A percentile compares a stretch with the other conserved stretches of the same genome.
phyloP scores from a whole-genome alignment of 2,113 vertebrate species.

The Phrynosoma platyrhinos region DNA sequence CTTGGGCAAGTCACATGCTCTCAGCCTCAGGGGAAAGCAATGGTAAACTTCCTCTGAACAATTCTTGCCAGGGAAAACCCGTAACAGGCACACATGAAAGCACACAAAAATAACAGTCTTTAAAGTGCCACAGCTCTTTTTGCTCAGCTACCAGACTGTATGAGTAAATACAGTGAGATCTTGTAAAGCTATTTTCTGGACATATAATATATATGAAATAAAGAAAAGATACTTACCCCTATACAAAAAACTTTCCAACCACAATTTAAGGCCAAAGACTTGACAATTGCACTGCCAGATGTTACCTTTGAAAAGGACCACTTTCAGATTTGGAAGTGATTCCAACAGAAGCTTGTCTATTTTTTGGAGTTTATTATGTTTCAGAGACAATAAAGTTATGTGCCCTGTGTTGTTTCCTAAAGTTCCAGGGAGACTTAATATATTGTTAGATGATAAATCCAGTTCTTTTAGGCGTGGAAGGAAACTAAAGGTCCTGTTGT shows the following conservation, averaged over 20 bases:
- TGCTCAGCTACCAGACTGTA: neutral
- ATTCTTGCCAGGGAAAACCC: too few relatives aligned
- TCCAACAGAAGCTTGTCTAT: constrained; percentile 88
- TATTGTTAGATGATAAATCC: constrained; percentile 91
- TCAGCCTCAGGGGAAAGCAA: too few relatives aligned
- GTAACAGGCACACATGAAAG: too few relatives aligned
- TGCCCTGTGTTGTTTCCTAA: constrained; percentile 86
- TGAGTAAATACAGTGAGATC: neutral
- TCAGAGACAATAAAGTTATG: constrained; percentile 87
- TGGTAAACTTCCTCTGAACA: too few relatives aligned
- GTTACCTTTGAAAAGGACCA: constrained; percentile 87
- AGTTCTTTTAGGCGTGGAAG: constrained; percentile 87
- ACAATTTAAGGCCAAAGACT: constrained; percentile 91
- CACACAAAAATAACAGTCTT: neutral
- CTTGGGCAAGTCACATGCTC: too few relatives aligned
- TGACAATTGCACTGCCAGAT: constrained; percentile 95
- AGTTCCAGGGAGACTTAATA: constrained; percentile 83
- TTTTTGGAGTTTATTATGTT: constrained; percentile 87
- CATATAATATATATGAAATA: neutral
- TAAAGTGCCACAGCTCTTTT: neutral
- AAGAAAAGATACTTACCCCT: constrained; percentile 84
- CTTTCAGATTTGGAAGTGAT: constrained; percentile 84
- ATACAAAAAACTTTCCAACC: constrained; percentile 94
- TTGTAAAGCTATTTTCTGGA: constrained; percentile 6
- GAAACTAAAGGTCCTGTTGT: constrained; percentile 86